phyloP scores from a whole-genome alignment of 2,113 vertebrate species.

The Pterocles gutturalis region DNA sequence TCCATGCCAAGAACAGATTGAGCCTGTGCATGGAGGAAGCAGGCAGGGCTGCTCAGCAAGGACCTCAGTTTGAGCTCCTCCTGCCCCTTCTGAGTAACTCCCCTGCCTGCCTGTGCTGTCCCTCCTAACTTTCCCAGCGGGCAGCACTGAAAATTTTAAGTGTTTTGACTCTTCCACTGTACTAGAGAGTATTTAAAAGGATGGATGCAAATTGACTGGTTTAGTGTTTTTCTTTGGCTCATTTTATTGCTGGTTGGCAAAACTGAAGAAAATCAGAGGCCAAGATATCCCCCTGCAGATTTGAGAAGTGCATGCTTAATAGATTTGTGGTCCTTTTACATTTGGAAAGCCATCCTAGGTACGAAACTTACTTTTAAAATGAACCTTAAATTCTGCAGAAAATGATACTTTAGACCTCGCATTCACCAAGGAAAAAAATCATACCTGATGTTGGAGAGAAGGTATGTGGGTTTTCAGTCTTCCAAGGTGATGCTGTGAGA shows the following conservation, averaged over 20 bases:
- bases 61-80: neutral
- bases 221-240: neutral
- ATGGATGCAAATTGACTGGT: neutral
- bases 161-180: neutral
- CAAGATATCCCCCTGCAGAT: neutral
- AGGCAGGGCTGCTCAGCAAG: neutral
- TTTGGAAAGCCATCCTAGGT: neutral
- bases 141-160: neutral
- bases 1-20: neutral
- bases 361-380: constrained; percentile 22
- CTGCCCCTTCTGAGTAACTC: neutral
- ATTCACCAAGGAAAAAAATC: neutral
- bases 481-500: neutral
- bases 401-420: neutral
- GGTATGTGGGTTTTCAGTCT: neutral
- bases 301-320: constrained; percentile 11
- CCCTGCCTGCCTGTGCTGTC: neutral
- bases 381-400: constrained; percentile 3
- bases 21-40: neutral
- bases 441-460: neutral
- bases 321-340: neutral
- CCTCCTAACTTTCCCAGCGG: neutral
- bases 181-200: neutral
- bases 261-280: neutral
- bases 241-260: constrained; percentile 25